phyloP scores from a whole-genome alignment of 2,113 vertebrate genomes.

The Tyto alba region DNA sequence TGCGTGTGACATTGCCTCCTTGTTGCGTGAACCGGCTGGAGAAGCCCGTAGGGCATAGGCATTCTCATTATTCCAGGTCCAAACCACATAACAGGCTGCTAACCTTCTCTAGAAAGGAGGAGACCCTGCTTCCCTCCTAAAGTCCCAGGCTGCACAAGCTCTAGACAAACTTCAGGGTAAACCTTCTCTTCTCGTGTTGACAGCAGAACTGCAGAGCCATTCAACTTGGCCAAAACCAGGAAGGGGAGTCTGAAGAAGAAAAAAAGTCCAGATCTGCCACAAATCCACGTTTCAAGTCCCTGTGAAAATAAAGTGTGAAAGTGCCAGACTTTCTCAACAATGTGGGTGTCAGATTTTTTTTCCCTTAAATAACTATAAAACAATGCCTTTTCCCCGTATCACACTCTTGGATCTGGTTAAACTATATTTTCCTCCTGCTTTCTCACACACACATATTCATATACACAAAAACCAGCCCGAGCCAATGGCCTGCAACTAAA shows the following conservation, averaged over 20 bases:
- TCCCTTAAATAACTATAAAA: not conserved
- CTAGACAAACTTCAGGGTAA: not conserved
- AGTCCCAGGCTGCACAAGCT: not conserved
- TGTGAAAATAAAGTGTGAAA: not conserved
- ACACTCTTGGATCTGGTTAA: not conserved
- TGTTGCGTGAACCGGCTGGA: accelerated
- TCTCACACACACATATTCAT: not conserved
- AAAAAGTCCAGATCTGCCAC: not conserved
- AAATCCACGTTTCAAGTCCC: not conserved
- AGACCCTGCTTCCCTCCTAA: not conserved
- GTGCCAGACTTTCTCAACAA: not conserved
- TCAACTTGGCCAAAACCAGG: not conserved
- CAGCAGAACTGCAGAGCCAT: not conserved
- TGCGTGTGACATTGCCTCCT: not conserved
- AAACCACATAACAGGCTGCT: not conserved
- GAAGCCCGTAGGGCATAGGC: not conserved
- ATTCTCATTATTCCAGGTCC: not conserved
- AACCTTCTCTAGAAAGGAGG: not conserved
- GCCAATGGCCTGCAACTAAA: not conserved
- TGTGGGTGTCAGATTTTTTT: not conserved
- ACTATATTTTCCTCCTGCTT: not conserved
- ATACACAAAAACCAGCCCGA: not conserved
- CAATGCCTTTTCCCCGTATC: not conserved
- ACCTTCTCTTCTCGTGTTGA: not conserved
- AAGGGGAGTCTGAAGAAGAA: not conserved